These are phyloP conservation scores for Corythoichthys haematopterus DNA, from an alignment of 2,113 vertebrate species.

Conservation along the genomic window DNA sequence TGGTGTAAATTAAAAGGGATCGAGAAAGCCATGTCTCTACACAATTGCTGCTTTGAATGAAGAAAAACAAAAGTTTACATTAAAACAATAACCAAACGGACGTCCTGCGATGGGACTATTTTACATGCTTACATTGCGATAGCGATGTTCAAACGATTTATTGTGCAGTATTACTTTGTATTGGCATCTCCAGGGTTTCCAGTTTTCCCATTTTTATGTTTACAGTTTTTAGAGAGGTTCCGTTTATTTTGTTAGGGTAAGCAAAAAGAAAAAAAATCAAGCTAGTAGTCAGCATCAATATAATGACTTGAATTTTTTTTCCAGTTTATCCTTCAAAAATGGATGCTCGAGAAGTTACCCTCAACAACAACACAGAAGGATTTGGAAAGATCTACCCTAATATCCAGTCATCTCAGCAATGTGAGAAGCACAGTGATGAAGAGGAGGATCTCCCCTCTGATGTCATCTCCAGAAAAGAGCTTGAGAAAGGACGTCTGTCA, in stretches of 20 bases:
- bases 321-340: conserved; percentile 5
- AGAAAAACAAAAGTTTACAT: too few species aligned
- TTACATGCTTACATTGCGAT: too few species aligned
- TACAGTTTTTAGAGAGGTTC: conserved; percentile 16
- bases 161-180: too few species aligned
- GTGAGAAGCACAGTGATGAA: conserved; percentile 75
- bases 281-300: background rate
- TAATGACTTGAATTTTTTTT: background rate
- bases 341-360: conserved; percentile 14
- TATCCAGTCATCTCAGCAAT: conserved; percentile 64
- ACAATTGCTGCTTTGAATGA: too few species aligned
- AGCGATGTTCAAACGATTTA: too few species aligned
- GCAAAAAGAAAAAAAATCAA: background rate
- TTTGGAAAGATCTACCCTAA: conserved; percentile 93
- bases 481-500: conserved; percentile 86
- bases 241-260: conserved; percentile 4
- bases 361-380: conserved; percentile 50
- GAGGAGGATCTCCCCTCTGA: conserved; percentile 82
- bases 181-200: background rate
- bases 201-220: conserved; percentile 24
- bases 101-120: too few species aligned
- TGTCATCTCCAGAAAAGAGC: conserved; percentile 87
- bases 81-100: too few species aligned
- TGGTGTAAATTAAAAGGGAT: too few species aligned
- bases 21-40: too few species aligned